phyloP scores from a whole-genome alignment of 23 tunicate genomes.

The Phallusia fumigata region DNA sequence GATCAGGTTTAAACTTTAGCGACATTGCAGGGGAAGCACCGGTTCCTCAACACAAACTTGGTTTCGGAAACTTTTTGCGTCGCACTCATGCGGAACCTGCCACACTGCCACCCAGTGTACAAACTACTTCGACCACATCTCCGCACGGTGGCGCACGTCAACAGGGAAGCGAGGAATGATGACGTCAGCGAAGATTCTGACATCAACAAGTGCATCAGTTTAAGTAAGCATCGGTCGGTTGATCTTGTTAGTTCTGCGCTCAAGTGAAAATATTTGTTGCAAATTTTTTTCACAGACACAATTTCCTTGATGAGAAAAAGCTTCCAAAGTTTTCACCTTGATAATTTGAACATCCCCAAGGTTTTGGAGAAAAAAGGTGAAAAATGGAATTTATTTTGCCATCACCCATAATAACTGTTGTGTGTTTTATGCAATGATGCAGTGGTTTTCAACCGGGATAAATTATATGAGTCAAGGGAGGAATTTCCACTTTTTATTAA shows the following conservation, averaged over 20 bases:
- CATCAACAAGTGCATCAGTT: background rate
- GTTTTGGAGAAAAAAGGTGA: background rate
- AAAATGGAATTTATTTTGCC: background rate
- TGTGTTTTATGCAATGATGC: background rate
- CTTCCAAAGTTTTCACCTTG: background rate
- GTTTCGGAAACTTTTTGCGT: background rate
- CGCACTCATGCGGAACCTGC: slow-evolving; percentile 5
- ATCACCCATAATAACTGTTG: background rate
- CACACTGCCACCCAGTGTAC: slow-evolving; percentile 9
- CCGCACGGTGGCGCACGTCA: slow-evolving; percentile 18
- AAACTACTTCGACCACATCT: slow-evolving; percentile 2
- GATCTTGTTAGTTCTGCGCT: too few species aligned
- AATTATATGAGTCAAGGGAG: too few species aligned
- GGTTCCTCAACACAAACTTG: background rate
- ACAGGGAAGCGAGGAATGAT: background rate
- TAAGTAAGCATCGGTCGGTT: too few species aligned
- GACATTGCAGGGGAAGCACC: background rate
- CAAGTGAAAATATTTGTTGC: too few species aligned
- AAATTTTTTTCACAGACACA: background rate
- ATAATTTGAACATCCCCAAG: background rate
- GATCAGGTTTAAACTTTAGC: background rate
- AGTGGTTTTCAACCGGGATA: too few species aligned
- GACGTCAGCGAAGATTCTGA: background rate
- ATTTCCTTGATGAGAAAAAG: background rate
- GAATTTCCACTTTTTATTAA: too few species aligned